Percentiles rank a stretch among this genome's conserved stretches.
phyloP scores from a whole-genome alignment of 2,113 vertebrate species.

The Xiphophorus hellerii region DNA sequence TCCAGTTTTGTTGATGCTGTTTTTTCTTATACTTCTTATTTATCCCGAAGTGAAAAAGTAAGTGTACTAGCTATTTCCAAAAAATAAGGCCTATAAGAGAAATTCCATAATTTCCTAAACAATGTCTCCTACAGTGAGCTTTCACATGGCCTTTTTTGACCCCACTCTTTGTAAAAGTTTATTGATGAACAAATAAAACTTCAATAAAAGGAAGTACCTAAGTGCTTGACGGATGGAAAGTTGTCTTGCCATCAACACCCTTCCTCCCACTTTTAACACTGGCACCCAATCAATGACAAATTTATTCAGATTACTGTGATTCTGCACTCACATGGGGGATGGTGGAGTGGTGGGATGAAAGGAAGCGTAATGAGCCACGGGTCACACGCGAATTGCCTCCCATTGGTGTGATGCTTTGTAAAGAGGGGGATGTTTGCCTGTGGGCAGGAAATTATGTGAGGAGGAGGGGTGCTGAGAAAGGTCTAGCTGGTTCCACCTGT shows the following conservation, averaged over 20 bases:
- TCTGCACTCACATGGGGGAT: conserved; percentile 10
- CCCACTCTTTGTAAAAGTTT: neutral
- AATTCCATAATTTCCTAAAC: neutral
- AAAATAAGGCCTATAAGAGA: no score
- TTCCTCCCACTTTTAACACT: conserved; percentile 37
- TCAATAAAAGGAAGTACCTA: neutral
- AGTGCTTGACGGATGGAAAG: neutral
- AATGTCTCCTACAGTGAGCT: neutral
- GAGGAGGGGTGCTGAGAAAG: conserved; percentile 38
- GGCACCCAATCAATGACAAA: conserved; percentile 7
- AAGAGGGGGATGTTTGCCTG: conserved; percentile 38
- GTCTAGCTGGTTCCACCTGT: conserved; percentile 53
- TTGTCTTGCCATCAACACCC: conserved; percentile 1
- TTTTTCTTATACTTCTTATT: neutral
- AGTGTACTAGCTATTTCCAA: neutral
- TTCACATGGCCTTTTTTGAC: neutral
- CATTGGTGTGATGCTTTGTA: conserved; percentile 39
- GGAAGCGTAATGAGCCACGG: conserved; percentile 44
- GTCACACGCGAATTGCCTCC: conserved; percentile 51
- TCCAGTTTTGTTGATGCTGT: neutral
- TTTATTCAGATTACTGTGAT: conserved; percentile 1
- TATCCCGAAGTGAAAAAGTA: neutral
- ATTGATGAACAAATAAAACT: conserved; percentile 5
- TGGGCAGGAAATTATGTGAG: conserved; percentile 21
- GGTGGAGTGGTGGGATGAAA: conserved; percentile 8